Evolutionary conservation across 2,888 invertebrate species (phyloP), one percentile per base, ranked within the genome.

Genomic region (Pachliopta kotzebuea): DNA sequence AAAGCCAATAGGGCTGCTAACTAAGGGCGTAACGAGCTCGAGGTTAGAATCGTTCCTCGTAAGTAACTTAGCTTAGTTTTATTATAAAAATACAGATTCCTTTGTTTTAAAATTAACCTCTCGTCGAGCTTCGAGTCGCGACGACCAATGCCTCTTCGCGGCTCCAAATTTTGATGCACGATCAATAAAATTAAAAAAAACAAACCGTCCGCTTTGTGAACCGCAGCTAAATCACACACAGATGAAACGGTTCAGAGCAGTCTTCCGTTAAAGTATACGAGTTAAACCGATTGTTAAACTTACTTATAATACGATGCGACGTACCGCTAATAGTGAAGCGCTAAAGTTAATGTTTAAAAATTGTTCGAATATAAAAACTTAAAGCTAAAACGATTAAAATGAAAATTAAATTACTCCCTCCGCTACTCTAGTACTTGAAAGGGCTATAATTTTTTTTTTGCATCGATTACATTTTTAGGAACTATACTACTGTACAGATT

Each of bases 401-500:
- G 78, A 71, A 11, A 74, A 81, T 79, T 81, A 76, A 81, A 83
- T 80, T 81, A 85, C 84, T 78, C 72, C 1, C 79, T 74, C 77
- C 74, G 69, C 72, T 84, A 86, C 86, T 77, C 85, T 83, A 87
- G 78, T 80, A 84, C 72, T 81, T 79, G 73, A 83, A 45, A 86
- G 83, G 89, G 83, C 87, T 90, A 90, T 83, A 86, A 80, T 86
- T 85, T n/a, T n/a, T n/a, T n/a, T n/a, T n/a, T 85, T 84, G 84
- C 83, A 86, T 88, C 81, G 88, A 90, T 90, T 90, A 90, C 79
- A 86, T 76, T 78, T 88, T 63, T 86, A 90, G 90, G 90, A 90
- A 89, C 90, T 90, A 90, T 86, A 74, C 88, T 88, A 86, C 90
- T 90, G 89, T 90, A 90, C 90, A 90, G 78, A 81, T 80, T 78